These are phyloP conservation scores for Ptyas mucosa DNA, from an alignment of 2,113 vertebrate genomes.

Conservation along the genomic window DNA sequence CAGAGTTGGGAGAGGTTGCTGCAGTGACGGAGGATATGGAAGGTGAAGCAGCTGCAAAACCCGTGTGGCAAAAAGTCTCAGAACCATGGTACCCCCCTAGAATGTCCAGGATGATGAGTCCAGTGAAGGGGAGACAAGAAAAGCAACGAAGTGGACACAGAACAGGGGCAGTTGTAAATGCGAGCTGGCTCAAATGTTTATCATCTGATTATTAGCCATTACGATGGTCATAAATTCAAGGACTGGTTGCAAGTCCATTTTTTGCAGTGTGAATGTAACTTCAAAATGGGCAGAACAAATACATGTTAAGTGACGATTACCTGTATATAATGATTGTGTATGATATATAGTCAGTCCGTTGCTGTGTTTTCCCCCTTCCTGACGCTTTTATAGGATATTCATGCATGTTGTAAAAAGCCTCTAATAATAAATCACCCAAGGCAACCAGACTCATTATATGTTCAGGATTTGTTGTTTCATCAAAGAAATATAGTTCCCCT, in stretches of 20 bases:
- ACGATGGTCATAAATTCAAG: neutral
- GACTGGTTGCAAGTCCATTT: neutral
- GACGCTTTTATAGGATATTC: neutral
- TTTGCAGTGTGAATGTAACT: neutral
- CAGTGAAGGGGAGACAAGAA: neutral
- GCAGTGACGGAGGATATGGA: neutral
- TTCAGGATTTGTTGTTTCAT: neutral
- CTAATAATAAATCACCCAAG: neutral
- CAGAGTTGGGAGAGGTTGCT: neutral
- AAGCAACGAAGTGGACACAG: neutral
- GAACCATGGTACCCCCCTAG: neutral
- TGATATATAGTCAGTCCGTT: neutral
- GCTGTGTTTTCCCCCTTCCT: neutral
- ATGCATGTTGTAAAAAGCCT: neutral
- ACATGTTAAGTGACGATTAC: neutral
- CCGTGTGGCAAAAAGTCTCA: neutral
- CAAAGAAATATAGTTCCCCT: neutral
- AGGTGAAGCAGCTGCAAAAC: neutral
- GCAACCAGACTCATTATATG: neutral
- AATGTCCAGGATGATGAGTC: neutral
- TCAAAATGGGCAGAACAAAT: neutral
- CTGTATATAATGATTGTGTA: neutral
- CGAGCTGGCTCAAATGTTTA: neutral
- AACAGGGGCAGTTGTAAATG: neutral
- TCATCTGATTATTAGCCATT: neutral